Evolutionary conservation across 2,113 vertebrate genomes (phyloP).

Genomic region (Herpailurus yagouaroundi): DNA sequence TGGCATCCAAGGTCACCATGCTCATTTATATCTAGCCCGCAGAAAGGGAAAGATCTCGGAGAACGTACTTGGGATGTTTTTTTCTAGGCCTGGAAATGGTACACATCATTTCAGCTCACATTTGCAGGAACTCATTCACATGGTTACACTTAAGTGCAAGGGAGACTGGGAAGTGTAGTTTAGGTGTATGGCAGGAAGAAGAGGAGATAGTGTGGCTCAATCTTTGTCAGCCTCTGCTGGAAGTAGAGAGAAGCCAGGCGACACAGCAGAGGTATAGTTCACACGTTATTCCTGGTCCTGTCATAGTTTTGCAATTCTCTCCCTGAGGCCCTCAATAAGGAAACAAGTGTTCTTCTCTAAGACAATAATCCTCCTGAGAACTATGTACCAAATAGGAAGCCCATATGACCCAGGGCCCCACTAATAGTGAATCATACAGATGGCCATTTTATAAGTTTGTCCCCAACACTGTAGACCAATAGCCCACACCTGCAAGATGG

Average conservation of each 20-base stretch:
- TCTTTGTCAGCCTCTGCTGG: not conserved
- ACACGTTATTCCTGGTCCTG: not conserved
- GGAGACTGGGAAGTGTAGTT: not conserved
- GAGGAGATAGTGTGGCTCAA: not conserved
- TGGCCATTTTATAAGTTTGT: not conserved
- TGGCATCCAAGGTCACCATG: not conserved
- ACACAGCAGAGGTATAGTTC: not conserved
- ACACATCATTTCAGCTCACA: not conserved
- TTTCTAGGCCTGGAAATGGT: not conserved
- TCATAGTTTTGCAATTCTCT: not conserved
- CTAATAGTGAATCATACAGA: not conserved
- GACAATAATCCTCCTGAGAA: slow-evolving; percentile 4
- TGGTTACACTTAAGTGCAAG: not conserved
- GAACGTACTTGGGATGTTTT: not conserved
- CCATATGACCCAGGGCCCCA: not conserved
- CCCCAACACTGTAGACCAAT: not conserved
- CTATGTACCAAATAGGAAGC: not conserved
- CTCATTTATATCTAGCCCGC: not conserved
- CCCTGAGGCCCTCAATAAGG: not conserved
- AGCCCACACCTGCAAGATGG: not conserved
- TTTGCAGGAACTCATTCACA: not conserved
- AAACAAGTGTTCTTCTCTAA: slow-evolving; percentile 1
- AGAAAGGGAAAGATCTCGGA: not conserved
- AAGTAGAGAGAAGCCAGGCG: not conserved
- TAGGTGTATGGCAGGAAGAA: not conserved